These are phyloP conservation scores for Acrocephalus arundinaceus DNA, from an alignment of 2,113 vertebrate species.

Conservation along the genomic window DNA sequence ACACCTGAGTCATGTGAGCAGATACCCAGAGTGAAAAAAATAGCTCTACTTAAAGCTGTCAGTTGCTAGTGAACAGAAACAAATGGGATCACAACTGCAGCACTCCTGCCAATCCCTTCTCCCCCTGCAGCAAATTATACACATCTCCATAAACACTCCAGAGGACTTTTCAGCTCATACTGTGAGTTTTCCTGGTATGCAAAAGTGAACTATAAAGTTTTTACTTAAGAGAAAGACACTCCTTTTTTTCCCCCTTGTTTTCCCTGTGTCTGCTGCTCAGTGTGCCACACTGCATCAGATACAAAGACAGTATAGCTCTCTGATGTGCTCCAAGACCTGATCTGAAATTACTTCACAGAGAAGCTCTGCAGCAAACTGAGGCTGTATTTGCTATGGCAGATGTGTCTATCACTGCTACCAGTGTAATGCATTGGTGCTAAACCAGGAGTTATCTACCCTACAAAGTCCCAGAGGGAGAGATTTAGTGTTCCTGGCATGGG, in stretches of 20 bases:
- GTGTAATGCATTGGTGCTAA: background rate
- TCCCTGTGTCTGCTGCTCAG: background rate
- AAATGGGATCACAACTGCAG: background rate
- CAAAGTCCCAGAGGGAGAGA: background rate
- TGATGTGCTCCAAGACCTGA: background rate
- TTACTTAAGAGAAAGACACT: background rate
- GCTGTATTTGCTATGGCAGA: background rate
- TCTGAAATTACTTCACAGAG: background rate
- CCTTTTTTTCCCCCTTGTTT: background rate
- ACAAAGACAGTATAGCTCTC: background rate
- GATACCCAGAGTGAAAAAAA: background rate
- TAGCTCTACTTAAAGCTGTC: background rate
- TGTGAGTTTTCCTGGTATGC: background rate
- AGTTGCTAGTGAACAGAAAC: background rate
- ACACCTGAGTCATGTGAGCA: background rate
- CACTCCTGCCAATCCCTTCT: background rate
- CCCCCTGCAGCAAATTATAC: background rate
- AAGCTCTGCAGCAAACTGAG: background rate
- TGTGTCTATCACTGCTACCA: background rate
- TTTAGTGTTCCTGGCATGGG: background rate
- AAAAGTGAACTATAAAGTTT: background rate
- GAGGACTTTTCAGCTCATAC: background rate
- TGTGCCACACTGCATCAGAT: background rate
- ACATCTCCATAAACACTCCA: background rate
- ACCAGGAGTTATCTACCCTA: background rate